A percentile compares a stretch with the other conserved stretches of the same genome.
phyloP scores from a whole-genome alignment of 2,113 vertebrate species.

The Cyprinodon variegatus region DNA sequence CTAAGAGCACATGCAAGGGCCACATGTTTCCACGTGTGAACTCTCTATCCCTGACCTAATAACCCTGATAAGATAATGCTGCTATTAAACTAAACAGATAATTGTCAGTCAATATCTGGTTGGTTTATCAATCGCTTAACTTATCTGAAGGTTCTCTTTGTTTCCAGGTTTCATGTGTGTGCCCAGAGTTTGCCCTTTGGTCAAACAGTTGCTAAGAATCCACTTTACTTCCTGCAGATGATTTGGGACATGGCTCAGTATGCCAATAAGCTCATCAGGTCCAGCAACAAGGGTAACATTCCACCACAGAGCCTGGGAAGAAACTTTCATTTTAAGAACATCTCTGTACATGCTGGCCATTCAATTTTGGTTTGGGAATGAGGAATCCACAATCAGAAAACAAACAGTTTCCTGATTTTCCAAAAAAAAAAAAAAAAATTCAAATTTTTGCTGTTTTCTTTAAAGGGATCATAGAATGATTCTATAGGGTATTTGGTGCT shows the following conservation, averaged over 20 bases:
- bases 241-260: slow-evolving; percentile 80
- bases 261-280: slow-evolving; percentile 73
- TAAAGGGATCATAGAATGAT: too few species aligned
- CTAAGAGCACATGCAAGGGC: background rate
- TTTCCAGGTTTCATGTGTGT: slow-evolving; percentile 88
- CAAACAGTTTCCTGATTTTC: too few species aligned
- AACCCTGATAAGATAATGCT: slow-evolving; percentile 1
- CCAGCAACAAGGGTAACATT: slow-evolving; percentile 83
- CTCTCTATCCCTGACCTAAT: background rate
- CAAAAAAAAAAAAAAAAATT: too few species aligned
- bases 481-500: too few species aligned
- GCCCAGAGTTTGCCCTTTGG: slow-evolving; percentile 86
- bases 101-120: background rate
- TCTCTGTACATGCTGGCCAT: too few species aligned
- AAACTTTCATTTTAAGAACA: background rate
- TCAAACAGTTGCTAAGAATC: slow-evolving; percentile 84
- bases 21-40: too few species aligned
- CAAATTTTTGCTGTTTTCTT: too few species aligned
- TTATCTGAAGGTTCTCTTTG: background rate
- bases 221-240: slow-evolving; percentile 83
- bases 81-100: slow-evolving; percentile 3
- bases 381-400: too few species aligned
- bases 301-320: background rate
- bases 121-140: background rate
- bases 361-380: too few species aligned